Evolutionary conservation across 2,888 invertebrate genomes (phyloP).

Genomic region (Miltochrista miniata): DNA sequence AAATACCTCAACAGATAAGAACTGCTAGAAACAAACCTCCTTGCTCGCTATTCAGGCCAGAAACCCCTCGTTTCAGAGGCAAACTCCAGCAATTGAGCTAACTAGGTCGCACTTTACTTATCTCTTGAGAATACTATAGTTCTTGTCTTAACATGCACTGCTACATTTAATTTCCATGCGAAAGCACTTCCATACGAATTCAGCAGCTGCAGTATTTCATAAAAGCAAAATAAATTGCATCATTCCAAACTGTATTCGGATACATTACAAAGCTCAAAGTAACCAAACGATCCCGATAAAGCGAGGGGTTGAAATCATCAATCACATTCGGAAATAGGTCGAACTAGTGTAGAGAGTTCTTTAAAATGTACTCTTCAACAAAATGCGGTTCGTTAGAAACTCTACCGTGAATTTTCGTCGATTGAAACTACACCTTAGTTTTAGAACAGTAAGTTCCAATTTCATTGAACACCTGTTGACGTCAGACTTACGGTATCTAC

Average conservation of each 20-base stretch:
- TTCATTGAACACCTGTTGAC: slow-evolving; percentile 33
- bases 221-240: slow-evolving; percentile 10
- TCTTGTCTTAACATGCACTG: slow-evolving; percentile 33
- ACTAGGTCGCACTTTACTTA: slow-evolving; percentile 43
- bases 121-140: slow-evolving; percentile 34
- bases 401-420: slow-evolving; percentile 25
- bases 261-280: slow-evolving; percentile 29
- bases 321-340: slow-evolving; percentile 65
- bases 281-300: slow-evolving; percentile 39
- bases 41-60: slow-evolving; percentile 36
- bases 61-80: slow-evolving; percentile 33
- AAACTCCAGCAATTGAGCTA: slow-evolving; percentile 43
- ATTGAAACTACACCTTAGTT: slow-evolving; percentile 51
- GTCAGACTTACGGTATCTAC: slow-evolving; percentile 64
- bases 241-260: slow-evolving; percentile 20
- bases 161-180: slow-evolving; percentile 34
- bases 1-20: slow-evolving; percentile 29
- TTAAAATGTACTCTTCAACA: slow-evolving; percentile 46
- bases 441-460: slow-evolving; percentile 39
- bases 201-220: slow-evolving; percentile 26
- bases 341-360: slow-evolving; percentile 51
- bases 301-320: slow-evolving; percentile 57
- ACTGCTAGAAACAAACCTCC: slow-evolving; percentile 28
- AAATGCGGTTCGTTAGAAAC: slow-evolving; percentile 51
- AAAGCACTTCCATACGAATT: slow-evolving; percentile 23